Conservation (phyloP, 2,113 vertebrate genomes). For the Pangasianodon gigas region DNA sequence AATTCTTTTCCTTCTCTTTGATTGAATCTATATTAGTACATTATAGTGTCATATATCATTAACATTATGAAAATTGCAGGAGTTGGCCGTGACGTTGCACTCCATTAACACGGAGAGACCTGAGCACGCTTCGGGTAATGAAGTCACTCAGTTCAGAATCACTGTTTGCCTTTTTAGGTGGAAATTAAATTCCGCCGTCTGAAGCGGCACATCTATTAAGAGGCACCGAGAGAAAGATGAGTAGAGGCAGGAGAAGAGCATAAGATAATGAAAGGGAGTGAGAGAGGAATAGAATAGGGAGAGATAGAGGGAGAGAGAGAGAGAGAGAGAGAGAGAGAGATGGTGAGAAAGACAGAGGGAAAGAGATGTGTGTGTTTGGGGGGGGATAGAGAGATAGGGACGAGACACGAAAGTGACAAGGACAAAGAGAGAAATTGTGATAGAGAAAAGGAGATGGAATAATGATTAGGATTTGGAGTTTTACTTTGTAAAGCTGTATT, state of each 20-base stretch:
- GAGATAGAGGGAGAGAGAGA: not conserved
- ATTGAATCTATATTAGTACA: not conserved
- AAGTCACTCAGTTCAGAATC: conserved; percentile 30
- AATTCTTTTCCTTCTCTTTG: not conserved
- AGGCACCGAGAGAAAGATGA: conserved; percentile 38
- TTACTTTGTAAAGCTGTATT: not conserved
- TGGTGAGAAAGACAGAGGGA: not conserved
- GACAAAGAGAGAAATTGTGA: conserved; percentile 43
- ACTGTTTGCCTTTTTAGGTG: conserved; percentile 33
- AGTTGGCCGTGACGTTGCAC: not conserved
- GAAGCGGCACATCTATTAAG: conserved; percentile 62
- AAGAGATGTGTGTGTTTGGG: too few relatives aligned
- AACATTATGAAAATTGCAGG: not conserved
- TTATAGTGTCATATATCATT: conserved; percentile 9
- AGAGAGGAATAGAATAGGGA: not conserved
- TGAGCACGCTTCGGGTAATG: conserved; percentile 10
- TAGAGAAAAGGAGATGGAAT: not conserved
- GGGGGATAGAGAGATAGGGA: not conserved
- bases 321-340: not conserved
- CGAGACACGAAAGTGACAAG: conserved; percentile 42
- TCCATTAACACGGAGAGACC: conserved; percentile 35
- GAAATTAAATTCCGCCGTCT: conserved; percentile 56
- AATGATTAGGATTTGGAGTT: not conserved
- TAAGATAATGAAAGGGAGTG: conserved; percentile 55
- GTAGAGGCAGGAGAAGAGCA: conserved; percentile 55